A percentile compares a stretch with the other conserved stretches of the same genome.
phyloP scores from a whole-genome alignment of 2,888 invertebrate genomes.

The Pyralis farinalis region DNA sequence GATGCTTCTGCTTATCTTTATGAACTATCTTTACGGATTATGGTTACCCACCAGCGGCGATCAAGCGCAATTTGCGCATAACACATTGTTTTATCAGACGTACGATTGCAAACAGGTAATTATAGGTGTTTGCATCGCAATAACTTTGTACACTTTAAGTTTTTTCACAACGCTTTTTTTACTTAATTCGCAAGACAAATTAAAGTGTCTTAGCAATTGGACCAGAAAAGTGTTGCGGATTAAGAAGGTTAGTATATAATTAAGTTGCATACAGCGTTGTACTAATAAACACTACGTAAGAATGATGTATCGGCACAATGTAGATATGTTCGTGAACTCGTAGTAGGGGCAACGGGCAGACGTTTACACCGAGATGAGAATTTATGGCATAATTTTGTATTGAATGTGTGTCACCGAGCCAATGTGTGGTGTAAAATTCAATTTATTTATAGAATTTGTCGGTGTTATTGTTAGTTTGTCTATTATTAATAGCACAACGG shows the following conservation, averaged over 20 bases:
- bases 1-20: too few species aligned
- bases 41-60: too few species aligned
- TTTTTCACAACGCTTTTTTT: not conserved
- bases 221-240: constrained; percentile 7
- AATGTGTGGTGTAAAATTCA: constrained; percentile 26
- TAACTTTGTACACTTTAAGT: not conserved
- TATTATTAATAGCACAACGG: too few species aligned
- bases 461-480: too few species aligned
- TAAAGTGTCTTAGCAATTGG: constrained; percentile 4
- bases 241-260: constrained; percentile 2
- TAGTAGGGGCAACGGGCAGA: constrained; percentile 23
- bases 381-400: constrained; percentile 48
- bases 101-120: not conserved
- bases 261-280: too few species aligned
- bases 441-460: too few species aligned
- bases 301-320: too few species aligned
- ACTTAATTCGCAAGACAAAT: constrained; percentile 4
- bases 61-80: too few species aligned
- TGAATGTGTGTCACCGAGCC: constrained; percentile 45
- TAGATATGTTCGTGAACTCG: constrained; percentile 2
- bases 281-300: too few species aligned
- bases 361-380: constrained; percentile 34
- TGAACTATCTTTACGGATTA: too few species aligned
- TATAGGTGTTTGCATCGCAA: not conserved
- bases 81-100: too few species aligned